Evolutionary conservation across 2,888 invertebrate species (phyloP), one percentile per base, ranked within the genome.

Genomic region (Agrilus biguttatus): DNA sequence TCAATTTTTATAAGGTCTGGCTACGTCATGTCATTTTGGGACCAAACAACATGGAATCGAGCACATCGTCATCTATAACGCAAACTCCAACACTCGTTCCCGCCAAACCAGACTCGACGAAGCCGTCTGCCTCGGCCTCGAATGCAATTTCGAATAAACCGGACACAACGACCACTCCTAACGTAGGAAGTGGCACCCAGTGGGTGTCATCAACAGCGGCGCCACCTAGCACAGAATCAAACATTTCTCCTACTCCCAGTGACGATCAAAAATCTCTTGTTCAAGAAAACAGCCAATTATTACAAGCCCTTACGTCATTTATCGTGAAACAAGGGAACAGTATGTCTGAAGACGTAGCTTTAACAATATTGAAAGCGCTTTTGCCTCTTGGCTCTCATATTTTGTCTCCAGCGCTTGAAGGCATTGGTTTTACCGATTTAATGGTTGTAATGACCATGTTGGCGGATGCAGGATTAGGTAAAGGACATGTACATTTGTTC

Each of bases 401-500:
- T 44, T 64, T 84, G 14, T 74, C 74, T 2, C 73, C 78, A 1
- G 62, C 73, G 1, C 68, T 77, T 37, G 82, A 83, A 57, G 78
- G 78, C 0, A 72, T 72, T n/a, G 81, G 82, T n/a, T 86, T 87
- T 58, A 74, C 81, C 0, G 84, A 86, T 56, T 67, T 88, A 7
- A 77, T 87, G 71, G 70, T 75, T 45, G 79, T 86, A 5, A 83
- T 87, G 84, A 78, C 82, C 2, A 83, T 79, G 39, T 61, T 95
- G 50, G 92, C 92, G 0, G 89, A 90, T 62, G 86, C 88, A 14
- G 84, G 88, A 14, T 73, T 78, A 5, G 88, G 88, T 21, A 70
- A 74, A 37, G 89, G 92, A 0, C 92, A 95, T 60, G 69, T 77
- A 2, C 73, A 78, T 21, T 68, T 95, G 14, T 89, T 93, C 62